phyloP scores from a whole-genome alignment of 2,888 invertebrate species.

The Hetaerina titia region DNA sequence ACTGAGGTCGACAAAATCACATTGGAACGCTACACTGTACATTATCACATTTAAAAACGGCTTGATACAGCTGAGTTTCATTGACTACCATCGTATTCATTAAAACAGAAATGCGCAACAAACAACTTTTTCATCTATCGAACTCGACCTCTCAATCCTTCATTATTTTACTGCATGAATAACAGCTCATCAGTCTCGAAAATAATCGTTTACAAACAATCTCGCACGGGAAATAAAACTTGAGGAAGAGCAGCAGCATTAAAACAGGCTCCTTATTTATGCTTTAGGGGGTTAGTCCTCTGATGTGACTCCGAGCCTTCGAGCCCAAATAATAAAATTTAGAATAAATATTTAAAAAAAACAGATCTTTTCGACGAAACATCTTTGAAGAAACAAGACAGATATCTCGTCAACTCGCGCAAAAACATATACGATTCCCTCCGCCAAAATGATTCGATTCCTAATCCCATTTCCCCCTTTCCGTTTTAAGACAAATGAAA shows the following conservation, averaged over 20 bases:
- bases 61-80: no score
- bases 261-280: not conserved
- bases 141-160: not conserved
- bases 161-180: not conserved
- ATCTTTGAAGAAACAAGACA: not conserved
- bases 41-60: no score
- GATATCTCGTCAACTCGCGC: not conserved
- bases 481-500: not conserved
- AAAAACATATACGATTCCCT: constrained; percentile 7
- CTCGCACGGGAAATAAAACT: not conserved
- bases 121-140: no score
- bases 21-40: no score
- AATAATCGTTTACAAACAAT: not conserved
- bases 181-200: not conserved
- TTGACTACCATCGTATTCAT: no score
- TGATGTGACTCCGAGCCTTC: not conserved
- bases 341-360: not conserved
- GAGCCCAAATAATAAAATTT: not conserved
- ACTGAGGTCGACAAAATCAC: no score
- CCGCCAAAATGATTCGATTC: not conserved
- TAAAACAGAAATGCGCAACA: no score
- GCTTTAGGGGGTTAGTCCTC: not conserved
- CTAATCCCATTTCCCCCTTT: not conserved
- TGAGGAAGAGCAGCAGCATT: not conserved
- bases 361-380: not conserved